These are phyloP conservation scores for Phenganax subtilis DNA, from an alignment of 92 coral and sea anemone species.

Conservation along the genomic window DNA sequence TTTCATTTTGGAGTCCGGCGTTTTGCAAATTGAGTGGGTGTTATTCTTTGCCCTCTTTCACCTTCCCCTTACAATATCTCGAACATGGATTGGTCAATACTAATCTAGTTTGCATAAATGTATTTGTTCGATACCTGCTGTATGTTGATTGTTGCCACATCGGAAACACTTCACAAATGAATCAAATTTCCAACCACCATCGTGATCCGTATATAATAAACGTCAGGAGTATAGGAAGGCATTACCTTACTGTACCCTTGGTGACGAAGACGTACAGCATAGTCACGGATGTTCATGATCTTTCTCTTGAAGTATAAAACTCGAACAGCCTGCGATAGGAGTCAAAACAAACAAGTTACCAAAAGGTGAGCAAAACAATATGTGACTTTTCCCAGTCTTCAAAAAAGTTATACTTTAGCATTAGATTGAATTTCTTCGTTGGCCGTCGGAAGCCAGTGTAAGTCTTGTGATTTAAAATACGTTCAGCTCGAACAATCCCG, in stretches of 20 bases:
- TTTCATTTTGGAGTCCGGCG: background rate
- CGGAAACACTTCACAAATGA: background rate
- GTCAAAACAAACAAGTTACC: background rate
- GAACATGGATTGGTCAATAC: background rate
- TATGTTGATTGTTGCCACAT: background rate
- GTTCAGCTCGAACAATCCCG: background rate
- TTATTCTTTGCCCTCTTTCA: background rate
- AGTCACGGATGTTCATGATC: background rate
- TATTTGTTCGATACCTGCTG: background rate
- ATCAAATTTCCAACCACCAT: background rate
- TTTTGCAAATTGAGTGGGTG: background rate
- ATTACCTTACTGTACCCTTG: background rate
- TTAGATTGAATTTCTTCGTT: too few species aligned
- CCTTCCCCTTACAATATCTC: background rate
- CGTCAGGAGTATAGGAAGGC: background rate
- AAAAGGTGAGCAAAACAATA: background rate
- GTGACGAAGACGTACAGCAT: background rate
- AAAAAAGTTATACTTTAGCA: background rate
- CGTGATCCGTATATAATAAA: background rate
- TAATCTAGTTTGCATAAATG: slow-evolving; percentile 23
- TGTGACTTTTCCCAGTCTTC: too few species aligned
- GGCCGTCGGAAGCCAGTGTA: background rate
- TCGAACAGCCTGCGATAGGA: background rate
- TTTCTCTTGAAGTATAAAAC: background rate
- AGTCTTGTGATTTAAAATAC: background rate